Percentiles rank a stretch among this genome's conserved stretches.
These are phyloP conservation scores for Pteruthius melanotis DNA, from an alignment of 2,113 vertebrate genomes.

Conservation along the genomic window DNA sequence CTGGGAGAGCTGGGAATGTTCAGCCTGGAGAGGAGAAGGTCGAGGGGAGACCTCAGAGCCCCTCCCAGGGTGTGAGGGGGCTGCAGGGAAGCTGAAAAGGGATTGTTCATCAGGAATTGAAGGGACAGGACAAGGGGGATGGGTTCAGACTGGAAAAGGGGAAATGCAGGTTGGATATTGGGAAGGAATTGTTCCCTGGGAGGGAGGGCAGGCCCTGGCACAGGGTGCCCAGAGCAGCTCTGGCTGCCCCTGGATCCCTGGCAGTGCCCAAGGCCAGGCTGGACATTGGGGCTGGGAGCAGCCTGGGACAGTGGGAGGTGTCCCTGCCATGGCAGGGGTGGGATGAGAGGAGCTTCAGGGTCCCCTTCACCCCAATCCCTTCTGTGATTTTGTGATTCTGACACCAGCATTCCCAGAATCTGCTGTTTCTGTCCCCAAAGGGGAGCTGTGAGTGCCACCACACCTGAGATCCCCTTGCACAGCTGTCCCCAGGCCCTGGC, in stretches of 20 bases:
- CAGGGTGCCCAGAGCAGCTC: not conserved
- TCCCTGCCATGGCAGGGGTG: not conserved
- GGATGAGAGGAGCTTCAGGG: fast-evolving
- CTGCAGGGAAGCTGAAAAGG: not conserved
- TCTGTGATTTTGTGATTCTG: not conserved
- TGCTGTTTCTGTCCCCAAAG: not conserved
- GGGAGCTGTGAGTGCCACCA: not conserved
- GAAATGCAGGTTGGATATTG: no score
- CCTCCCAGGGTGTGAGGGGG: not conserved
- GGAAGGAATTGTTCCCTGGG: not conserved
- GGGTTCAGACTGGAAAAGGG: not conserved
- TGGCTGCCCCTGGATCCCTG: not conserved
- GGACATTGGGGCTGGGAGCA: not conserved
- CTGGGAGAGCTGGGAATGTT: not conserved
- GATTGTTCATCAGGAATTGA: not conserved
- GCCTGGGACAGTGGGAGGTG: not conserved
- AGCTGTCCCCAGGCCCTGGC: not conserved
- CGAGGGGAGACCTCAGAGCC: not conserved
- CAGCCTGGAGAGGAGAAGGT: not conserved
- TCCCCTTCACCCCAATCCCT: not conserved
- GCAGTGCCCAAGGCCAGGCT: not conserved
- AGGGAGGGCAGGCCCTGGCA: not conserved
- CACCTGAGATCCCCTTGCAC: not conserved
- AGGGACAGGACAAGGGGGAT: not conserved
- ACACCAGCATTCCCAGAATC: not conserved